Base-by-base conservation (phyloP, 2,888 invertebrate species). In the Rutpela maculata region DNA sequence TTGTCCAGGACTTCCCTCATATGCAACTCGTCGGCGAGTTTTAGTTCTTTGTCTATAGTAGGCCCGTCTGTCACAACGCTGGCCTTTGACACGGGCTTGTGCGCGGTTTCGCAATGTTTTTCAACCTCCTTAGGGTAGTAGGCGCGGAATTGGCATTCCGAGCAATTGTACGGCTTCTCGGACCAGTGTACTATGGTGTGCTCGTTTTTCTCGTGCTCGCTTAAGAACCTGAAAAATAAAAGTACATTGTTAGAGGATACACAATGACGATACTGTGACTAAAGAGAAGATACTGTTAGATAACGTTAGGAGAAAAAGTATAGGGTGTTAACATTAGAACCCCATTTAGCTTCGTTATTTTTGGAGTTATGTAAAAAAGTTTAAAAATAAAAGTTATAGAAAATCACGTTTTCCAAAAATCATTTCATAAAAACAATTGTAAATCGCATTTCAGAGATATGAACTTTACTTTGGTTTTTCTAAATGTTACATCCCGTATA, bases 131-230 rank as follows among this genome's bases (percentile, higher is more conserved):
- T 26, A n/a, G 78, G 77, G 22, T 85, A 86, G 19, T 86, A 80
- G 0, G 87, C 86, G 56, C 85, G 87, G 65, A 84, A 87, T 0
- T 82, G 78, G 80, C 93, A 93, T 74, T 90, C 86, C 0, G 77
- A 80, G 81, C 93, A 93, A 0, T 82, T 82, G 77, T 85, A 91
- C 0, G 91, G 90, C 77, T 90, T 91, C 10, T 91, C 81, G 5
- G 88, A 87, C 88, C 90, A 91, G 84, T 93, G 93, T 3, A 88
- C 85, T 43, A 90, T 84, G 7, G 90, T 84, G 82, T 93, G 93
- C 60, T 88, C 86, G 17, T 86, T 87, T n/a, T 91, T 69, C 15
- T 85, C 83, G 17, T 83, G 82, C 6, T 75, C 59, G 63, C 86
- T 70, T 80, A 82, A 81, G 73, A 81, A 84, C 75, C 83, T 84